Evolutionary conservation across 2,888 invertebrate species (phyloP).

Genomic region (Pheosia tremula): DNA sequence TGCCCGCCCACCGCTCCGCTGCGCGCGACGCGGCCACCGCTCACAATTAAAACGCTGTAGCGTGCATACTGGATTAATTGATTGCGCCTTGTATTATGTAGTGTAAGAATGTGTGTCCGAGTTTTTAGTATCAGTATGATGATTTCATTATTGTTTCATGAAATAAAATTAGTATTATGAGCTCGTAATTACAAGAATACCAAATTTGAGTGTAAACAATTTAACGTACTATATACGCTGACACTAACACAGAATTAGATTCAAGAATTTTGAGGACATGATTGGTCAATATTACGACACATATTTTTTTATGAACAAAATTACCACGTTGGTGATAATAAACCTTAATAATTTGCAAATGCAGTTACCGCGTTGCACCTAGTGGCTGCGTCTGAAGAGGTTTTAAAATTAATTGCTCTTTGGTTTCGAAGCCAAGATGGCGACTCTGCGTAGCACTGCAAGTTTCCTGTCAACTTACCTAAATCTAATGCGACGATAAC

Average conservation of each 20-base stretch:
- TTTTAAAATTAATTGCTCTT: constrained; percentile 57
- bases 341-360: background rate
- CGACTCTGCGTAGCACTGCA: constrained; percentile 39
- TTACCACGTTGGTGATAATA: too few species aligned
- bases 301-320: too few species aligned
- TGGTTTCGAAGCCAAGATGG: constrained; percentile 40
- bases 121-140: background rate
- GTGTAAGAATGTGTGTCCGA: constrained; percentile 26
- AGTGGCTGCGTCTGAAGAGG: constrained; percentile 30
- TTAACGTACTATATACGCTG: too few species aligned
- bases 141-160: background rate
- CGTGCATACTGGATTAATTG: constrained; percentile 38
- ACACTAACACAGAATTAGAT: too few species aligned
- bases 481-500: constrained; percentile 45
- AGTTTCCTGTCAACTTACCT: constrained; percentile 47
- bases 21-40: constrained; percentile 22
- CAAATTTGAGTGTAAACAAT: too few species aligned
- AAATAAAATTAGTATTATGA: background rate
- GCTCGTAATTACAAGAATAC: too few species aligned
- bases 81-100: constrained; percentile 35
- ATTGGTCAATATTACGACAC: too few species aligned
- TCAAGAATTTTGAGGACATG: too few species aligned
- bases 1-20: constrained; percentile 51
- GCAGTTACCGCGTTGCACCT: constrained; percentile 22
- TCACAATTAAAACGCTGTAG: constrained; percentile 33